A percentile compares a stretch with the other conserved stretches of the same genome.
Evolutionary conservation across 1,140 invertebrate species (phyloP).

Genomic region (Homalodisca vitripennis): DNA sequence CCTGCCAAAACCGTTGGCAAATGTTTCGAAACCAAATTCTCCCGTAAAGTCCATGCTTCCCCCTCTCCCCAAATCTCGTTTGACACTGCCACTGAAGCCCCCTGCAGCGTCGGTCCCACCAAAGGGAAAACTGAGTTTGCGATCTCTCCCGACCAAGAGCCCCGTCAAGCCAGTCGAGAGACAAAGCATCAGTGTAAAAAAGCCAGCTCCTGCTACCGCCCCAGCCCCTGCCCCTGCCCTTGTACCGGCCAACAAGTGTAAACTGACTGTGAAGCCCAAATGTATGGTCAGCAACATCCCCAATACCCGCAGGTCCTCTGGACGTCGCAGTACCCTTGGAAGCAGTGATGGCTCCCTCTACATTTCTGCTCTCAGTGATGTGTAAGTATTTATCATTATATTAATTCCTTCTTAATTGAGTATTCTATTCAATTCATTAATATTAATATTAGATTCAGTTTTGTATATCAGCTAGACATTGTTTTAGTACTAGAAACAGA

Average conservation of each 20-base stretch:
- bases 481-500: neutral
- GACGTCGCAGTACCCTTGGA: neutral
- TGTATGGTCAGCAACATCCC: neutral
- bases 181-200: neutral
- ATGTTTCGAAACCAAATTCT: neutral
- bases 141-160: neutral
- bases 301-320: neutral
- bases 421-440: too few relatives aligned
- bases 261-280: neutral
- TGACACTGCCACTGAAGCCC: neutral
- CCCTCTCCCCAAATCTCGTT: neutral
- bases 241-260: neutral
- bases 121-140: neutral
- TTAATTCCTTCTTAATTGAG: neutral
- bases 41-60: conserved; percentile 4
- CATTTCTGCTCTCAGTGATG: conserved; percentile 12
- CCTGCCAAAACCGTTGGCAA: neutral
- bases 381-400: neutral
- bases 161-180: neutral
- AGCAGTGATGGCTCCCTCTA: neutral
- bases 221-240: too few relatives aligned
- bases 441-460: too few relatives aligned
- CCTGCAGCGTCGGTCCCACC: neutral
- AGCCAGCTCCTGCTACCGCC: neutral
- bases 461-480: neutral